A percentile compares a stretch with the other conserved stretches of the same genome.
phyloP scores from a whole-genome alignment of 2,113 vertebrate genomes.

The Sisor rabdophorus region DNA sequence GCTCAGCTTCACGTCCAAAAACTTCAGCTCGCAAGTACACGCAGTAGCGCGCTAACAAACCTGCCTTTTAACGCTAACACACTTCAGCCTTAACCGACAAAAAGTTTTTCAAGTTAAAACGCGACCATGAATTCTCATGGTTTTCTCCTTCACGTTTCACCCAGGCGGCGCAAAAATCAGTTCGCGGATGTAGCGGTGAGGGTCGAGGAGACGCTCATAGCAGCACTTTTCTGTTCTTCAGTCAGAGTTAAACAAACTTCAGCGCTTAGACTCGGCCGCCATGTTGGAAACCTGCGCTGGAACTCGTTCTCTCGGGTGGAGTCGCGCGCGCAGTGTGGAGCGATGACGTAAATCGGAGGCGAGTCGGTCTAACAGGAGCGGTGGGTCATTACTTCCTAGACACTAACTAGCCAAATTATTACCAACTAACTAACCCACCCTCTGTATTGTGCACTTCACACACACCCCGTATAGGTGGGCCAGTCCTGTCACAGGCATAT shows the following conservation, averaged over 20 bases:
- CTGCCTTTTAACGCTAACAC: slow-evolving; percentile 30
- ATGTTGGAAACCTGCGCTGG: slow-evolving; percentile 42
- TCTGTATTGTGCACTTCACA: background rate
- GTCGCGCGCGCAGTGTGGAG: slow-evolving; percentile 33
- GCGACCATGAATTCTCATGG: slow-evolving; percentile 14
- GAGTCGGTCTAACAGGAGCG: background rate
- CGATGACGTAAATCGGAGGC: background rate
- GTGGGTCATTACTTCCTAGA: slow-evolving; percentile 22
- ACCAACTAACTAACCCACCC: background rate
- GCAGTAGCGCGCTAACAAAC: slow-evolving; percentile 13
- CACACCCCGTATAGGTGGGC: background rate
- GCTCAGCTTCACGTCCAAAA: background rate
- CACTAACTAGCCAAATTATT: no score
- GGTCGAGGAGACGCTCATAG: background rate
- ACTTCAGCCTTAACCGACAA: slow-evolving; percentile 1
- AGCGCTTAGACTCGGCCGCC: slow-evolving; percentile 39
- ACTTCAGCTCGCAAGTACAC: background rate
- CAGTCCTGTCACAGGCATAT: background rate
- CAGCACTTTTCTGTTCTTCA: background rate
- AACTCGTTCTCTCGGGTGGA: slow-evolving; percentile 52
- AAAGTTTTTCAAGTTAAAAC: slow-evolving; percentile 29
- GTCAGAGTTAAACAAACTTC: slow-evolving; percentile 16
- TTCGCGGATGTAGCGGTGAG: background rate
- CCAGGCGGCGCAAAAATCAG: background rate
- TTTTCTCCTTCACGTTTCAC: background rate